Conservation (phyloP, 2,797 vertebrate species). For the Triplophysa bombifrons region DNA sequence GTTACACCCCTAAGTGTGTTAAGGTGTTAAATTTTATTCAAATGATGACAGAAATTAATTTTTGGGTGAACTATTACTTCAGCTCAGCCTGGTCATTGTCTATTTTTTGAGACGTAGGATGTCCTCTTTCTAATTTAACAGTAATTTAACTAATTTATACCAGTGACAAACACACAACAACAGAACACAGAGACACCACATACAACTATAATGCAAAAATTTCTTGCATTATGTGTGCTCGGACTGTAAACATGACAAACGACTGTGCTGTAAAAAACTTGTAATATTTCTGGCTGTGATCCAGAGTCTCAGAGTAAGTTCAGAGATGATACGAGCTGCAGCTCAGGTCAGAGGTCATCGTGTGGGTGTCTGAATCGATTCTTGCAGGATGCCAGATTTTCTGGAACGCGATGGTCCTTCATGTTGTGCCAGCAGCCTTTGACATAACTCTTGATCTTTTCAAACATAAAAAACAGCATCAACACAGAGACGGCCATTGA, state of each 20-base stretch:
- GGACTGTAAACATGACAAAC: background rate
- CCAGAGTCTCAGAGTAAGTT: background rate
- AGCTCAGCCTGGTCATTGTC: too few species aligned
- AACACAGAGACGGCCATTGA: background rate
- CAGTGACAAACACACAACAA: too few species aligned
- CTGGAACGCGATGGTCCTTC: background rate
- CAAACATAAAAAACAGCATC: background rate
- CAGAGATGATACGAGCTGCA: background rate
- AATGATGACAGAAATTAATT: too few species aligned
- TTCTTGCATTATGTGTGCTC: background rate
- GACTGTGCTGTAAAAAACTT: background rate
- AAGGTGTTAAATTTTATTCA: too few species aligned
- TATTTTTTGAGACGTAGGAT: too few species aligned
- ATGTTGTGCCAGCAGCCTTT: background rate
- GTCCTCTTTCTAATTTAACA: too few species aligned
- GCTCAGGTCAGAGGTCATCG: slow-evolving; percentile 2
- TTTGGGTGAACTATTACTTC: too few species aligned
- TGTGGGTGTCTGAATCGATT: slow-evolving; percentile 2
- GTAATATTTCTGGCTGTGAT: background rate
- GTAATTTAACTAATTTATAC: too few species aligned
- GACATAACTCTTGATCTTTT: background rate
- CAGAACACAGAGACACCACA: background rate
- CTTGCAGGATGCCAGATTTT: background rate
- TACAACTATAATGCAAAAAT: too few species aligned
- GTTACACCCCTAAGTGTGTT: too few species aligned